These are phyloP conservation scores for Aspidiotus destructor DNA, from an alignment of 2,888 invertebrate species.

Conservation along the genomic window DNA sequence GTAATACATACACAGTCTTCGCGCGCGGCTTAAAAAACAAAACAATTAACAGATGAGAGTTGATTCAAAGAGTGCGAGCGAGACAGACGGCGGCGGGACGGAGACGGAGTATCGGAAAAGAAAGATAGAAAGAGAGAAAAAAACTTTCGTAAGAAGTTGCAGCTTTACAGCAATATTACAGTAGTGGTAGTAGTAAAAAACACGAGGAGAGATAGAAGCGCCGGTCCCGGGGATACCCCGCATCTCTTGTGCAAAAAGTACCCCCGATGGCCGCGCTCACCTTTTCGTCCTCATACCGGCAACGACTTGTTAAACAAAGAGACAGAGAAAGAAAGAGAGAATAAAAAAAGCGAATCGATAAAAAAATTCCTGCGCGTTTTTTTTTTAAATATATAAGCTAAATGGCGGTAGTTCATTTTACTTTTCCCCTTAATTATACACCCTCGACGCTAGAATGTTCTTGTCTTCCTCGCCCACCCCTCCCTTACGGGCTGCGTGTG, in stretches of 20 bases:
- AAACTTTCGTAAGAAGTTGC: slow-evolving; percentile 33
- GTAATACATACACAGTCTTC: slow-evolving; percentile 2
- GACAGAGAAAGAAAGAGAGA: slow-evolving; percentile 28
- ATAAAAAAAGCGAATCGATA: slow-evolving; percentile 39
- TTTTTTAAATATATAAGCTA: slow-evolving; percentile 32
- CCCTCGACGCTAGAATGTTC: slow-evolving; percentile 35
- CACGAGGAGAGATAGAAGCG: slow-evolving; percentile 10
- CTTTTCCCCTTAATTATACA: slow-evolving; percentile 34
- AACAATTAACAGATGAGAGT: slow-evolving; percentile 33
- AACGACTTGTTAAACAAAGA: slow-evolving; percentile 35
- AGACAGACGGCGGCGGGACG: slow-evolving; percentile 28
- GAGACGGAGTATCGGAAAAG: not conserved
- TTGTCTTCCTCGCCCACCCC: slow-evolving; percentile 34
- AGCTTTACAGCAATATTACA: slow-evolving; percentile 1
- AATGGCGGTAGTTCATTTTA: slow-evolving; percentile 33
- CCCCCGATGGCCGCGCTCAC: slow-evolving; percentile 4
- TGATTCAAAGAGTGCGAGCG: slow-evolving; percentile 23
- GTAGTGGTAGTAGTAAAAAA: too few species aligned
- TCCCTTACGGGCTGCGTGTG: slow-evolving; percentile 27
- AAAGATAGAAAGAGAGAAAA: slow-evolving; percentile 29
- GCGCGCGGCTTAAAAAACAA: slow-evolving; percentile 31
- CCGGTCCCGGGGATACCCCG: slow-evolving; percentile 26
- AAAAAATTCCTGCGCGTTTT: slow-evolving; percentile 41
- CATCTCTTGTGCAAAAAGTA: slow-evolving; percentile 15
- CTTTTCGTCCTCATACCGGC: slow-evolving; percentile 13